Evolutionary conservation across 1,140 invertebrate species (phyloP).

Genomic region (Caenorhabditis latens): DNA sequence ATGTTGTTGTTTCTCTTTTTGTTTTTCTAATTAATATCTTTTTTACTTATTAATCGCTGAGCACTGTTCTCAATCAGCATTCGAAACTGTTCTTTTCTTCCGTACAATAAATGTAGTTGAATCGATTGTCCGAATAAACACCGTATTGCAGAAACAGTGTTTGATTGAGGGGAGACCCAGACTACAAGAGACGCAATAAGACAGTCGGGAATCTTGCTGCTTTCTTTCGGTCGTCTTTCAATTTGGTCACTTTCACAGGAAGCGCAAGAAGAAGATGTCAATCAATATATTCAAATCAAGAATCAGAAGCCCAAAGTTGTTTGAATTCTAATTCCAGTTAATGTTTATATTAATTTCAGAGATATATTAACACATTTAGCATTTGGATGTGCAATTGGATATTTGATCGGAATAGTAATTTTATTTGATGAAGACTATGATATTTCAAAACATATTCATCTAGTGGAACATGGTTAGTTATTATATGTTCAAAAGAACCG

Average conservation of each 20-base stretch:
- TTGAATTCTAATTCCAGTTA: background rate
- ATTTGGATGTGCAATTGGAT: background rate
- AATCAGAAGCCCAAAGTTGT: constrained; percentile 35
- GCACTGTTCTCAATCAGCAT: background rate
- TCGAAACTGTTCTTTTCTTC: constrained; percentile 3
- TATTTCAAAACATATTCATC: constrained; percentile 28
- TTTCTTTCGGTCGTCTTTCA: background rate
- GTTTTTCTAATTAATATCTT: background rate
- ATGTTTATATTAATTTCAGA: constrained; percentile 4
- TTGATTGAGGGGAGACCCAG: constrained; percentile 15
- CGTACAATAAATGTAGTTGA: constrained; percentile 48
- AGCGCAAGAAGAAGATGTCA: background rate
- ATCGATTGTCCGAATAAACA: background rate
- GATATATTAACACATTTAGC: constrained; percentile 3
- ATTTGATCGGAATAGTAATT: background rate
- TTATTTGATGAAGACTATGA: constrained; percentile 16
- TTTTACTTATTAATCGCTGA: background rate
- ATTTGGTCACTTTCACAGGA: background rate
- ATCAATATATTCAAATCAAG: constrained; percentile 34
- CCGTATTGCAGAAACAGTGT: background rate
- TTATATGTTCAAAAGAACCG: background rate
- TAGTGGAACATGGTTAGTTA: constrained; percentile 6
- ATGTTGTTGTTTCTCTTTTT: constrained; percentile 27
- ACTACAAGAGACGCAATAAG: background rate
- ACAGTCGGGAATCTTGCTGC: background rate